Conservation (phyloP, 2,888 invertebrate species). For the Merodon equestris region DNA sequence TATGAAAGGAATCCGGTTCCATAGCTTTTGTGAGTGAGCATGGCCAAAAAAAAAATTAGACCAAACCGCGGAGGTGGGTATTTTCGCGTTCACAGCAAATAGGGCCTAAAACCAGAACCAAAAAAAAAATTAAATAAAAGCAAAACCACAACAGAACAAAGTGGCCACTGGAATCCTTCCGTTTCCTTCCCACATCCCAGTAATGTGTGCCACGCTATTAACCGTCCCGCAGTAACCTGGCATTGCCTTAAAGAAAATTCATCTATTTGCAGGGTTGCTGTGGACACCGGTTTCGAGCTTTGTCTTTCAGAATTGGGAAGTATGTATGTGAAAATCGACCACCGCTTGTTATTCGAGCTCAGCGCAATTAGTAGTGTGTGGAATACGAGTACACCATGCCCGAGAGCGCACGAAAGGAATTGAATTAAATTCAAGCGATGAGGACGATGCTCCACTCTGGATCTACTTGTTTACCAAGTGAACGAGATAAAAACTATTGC, state of each 20-base stretch:
- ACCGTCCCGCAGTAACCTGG: background rate
- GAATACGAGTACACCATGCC: background rate
- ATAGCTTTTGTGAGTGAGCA: constrained; percentile 39
- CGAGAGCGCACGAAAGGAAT: constrained; percentile 15
- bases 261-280: constrained; percentile 21
- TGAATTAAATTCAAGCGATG: constrained; percentile 52
- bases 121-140: background rate
- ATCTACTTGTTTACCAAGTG: constrained; percentile 7
- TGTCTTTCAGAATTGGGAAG: constrained; percentile 7
- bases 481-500: constrained; percentile 33
- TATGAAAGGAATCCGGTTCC: constrained; percentile 62
- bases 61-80: constrained; percentile 26
- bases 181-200: background rate
- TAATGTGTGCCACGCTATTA: background rate
- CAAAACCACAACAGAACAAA: constrained; percentile 48
- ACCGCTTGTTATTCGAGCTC: constrained; percentile 6
- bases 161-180: constrained; percentile 56
- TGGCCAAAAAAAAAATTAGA: constrained; percentile 15
- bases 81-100: no score
- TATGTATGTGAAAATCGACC: constrained; percentile 11
- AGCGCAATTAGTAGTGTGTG: constrained; percentile 23
- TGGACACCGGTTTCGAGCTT: no score
- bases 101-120: constrained; percentile 19
- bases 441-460: constrained; percentile 19
- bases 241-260: constrained; percentile 32